A percentile compares a stretch with the other conserved stretches of the same genome.
Evolutionary conservation across 2,888 invertebrate species (phyloP).

Genomic region (Pandemis corylana): DNA sequence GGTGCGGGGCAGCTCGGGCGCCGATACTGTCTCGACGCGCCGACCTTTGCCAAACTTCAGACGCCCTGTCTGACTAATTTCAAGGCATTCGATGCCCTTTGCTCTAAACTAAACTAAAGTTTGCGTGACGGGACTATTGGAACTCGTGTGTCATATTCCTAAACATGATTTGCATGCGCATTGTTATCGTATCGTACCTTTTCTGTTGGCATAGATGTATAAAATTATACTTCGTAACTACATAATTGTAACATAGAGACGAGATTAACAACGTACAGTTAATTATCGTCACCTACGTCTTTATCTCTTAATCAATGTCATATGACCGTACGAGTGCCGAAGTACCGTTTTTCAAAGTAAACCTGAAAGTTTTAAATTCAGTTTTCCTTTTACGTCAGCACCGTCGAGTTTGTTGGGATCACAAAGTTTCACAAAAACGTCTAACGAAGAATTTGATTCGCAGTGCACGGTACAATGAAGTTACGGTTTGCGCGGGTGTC

Average conservation of each 20-base stretch:
- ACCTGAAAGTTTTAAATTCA: not conserved
- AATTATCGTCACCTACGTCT: slow-evolving; percentile 5
- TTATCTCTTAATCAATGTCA: slow-evolving; percentile 17
- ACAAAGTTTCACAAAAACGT: slow-evolving; percentile 56
- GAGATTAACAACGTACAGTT: not conserved
- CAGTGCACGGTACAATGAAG: slow-evolving; percentile 74
- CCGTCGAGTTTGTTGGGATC: slow-evolving; percentile 17
- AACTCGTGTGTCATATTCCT: slow-evolving; percentile 18
- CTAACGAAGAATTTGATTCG: slow-evolving; percentile 75
- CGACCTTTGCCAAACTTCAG: slow-evolving; percentile 64
- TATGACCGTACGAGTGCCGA: not conserved
- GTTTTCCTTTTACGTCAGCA: not conserved
- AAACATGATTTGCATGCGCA: slow-evolving; percentile 19
- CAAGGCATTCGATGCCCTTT: slow-evolving; percentile 19
- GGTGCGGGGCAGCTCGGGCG: slow-evolving; percentile 49
- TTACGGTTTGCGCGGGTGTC: slow-evolving; percentile 75
- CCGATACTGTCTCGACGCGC: slow-evolving; percentile 49
- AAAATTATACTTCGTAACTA: slow-evolving; percentile 9
- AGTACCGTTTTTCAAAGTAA: not conserved
- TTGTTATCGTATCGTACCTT: slow-evolving; percentile 25
- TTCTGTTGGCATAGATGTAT: slow-evolving; percentile 2
- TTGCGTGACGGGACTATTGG: slow-evolving; percentile 13
- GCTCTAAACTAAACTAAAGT: slow-evolving; percentile 13
- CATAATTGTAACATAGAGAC: not conserved
- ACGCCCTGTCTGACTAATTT: slow-evolving; percentile 34